A percentile compares a stretch with the other conserved stretches of the same genome.
These are phyloP conservation scores for Euspilapteryx auroguttella DNA, from an alignment of 2,888 invertebrate species.

Conservation along the genomic window DNA sequence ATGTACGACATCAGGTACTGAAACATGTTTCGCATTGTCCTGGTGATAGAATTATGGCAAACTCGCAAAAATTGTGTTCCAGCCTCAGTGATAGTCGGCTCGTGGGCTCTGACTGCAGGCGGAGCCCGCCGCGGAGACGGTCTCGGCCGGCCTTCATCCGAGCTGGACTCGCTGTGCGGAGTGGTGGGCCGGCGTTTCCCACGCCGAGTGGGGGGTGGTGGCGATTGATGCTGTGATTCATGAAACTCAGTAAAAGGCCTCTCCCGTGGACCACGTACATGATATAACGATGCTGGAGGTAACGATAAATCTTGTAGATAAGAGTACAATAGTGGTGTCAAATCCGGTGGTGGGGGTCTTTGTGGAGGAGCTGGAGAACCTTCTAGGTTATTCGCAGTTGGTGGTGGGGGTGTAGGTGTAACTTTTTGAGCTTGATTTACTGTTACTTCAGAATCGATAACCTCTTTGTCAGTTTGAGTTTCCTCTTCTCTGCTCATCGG, in stretches of 20 bases:
- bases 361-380: constrained; percentile 29
- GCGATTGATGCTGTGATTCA: constrained; percentile 30
- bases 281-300: constrained; percentile 48
- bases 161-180: constrained; percentile 48
- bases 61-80: constrained; percentile 72
- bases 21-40: constrained; percentile 70
- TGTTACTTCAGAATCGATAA: constrained; percentile 10
- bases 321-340: constrained; percentile 47
- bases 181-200: constrained; percentile 40
- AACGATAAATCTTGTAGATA: constrained; percentile 57
- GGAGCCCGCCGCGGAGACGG: constrained; percentile 37
- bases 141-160: constrained; percentile 49
- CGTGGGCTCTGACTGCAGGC: constrained; percentile 42
- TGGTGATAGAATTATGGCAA: constrained; percentile 66
- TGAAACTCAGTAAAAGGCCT: constrained; percentile 29
- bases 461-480: constrained; percentile 32
- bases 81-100: constrained; percentile 70
- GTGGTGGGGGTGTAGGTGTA: constrained; percentile 11
- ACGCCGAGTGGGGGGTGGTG: constrained; percentile 46
- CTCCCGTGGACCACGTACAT: constrained; percentile 33
- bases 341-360: constrained; percentile 48
- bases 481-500: constrained; percentile 38
- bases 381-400: neutral
- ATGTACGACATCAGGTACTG: constrained; percentile 65
- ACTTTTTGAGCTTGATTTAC: constrained; percentile 11